Percentiles rank a stretch among this genome's conserved stretches.
Conservation (phyloP, 2,113 vertebrate species). For the Jacana jacana region DNA sequence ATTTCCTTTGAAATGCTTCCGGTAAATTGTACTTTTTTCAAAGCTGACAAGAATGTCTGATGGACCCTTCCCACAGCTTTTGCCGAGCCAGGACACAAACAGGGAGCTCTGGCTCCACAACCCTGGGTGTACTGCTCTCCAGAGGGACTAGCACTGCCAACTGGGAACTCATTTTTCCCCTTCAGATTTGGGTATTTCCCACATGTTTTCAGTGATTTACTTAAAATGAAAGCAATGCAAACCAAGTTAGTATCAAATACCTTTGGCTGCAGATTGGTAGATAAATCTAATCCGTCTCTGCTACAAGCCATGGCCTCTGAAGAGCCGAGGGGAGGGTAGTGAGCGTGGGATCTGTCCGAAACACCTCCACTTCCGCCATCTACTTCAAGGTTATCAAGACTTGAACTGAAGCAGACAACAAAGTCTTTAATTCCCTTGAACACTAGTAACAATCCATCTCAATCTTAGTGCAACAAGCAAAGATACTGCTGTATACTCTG, state of each 20-base stretch:
- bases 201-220: not conserved
- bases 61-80: not conserved
- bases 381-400: constrained; percentile 87
- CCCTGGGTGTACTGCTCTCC: not conserved
- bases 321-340: constrained; percentile 48
- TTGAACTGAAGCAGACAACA: constrained; percentile 75
- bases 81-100: not conserved
- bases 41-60: not conserved
- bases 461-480: not conserved
- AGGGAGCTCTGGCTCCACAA: not conserved
- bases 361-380: constrained; percentile 78
- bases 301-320: constrained; percentile 44
- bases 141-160: not conserved
- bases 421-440: not conserved
- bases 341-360: not conserved
- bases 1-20: not conserved
- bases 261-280: constrained; percentile 70
- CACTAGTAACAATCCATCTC: not conserved
- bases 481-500: not conserved
- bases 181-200: not conserved
- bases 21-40: not conserved
- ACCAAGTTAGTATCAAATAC: constrained; percentile 66
- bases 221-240: not conserved
- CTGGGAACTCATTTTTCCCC: not conserved
- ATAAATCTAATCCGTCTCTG: constrained; percentile 71